Evolutionary conservation across 2,113 vertebrate species (phyloP).

Genomic region (Irena cyanogastra): DNA sequence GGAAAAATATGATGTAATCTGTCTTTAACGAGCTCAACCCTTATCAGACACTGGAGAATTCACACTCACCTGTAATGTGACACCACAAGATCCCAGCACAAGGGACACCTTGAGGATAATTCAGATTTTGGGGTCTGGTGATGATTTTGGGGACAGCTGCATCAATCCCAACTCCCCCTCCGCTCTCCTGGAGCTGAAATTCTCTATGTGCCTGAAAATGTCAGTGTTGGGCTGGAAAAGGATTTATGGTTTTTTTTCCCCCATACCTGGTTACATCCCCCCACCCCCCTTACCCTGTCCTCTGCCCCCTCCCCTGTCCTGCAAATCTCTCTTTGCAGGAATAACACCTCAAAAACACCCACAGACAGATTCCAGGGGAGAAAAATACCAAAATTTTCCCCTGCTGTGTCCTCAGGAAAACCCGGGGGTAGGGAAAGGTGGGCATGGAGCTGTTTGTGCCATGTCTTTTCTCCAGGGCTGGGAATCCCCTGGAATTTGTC

Average conservation of each 20-base stretch:
- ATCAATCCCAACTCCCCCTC: not conserved
- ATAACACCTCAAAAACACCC: fast-evolving
- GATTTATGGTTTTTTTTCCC: not conserved
- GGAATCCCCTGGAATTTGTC: not conserved
- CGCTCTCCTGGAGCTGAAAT: not conserved
- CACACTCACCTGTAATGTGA: not conserved
- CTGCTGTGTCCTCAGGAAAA: not conserved
- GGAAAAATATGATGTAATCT: not conserved
- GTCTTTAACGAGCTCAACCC: not conserved
- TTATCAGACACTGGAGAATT: not conserved
- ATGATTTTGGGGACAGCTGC: not conserved
- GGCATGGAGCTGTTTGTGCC: not conserved
- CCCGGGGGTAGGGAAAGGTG: not conserved
- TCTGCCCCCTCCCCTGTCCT: not conserved
- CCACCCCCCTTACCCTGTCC: not conserved
- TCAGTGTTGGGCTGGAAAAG: not conserved
- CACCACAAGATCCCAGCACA: not conserved
- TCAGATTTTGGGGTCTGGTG: not conserved
- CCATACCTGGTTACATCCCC: too few species aligned
- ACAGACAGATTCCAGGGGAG: fast-evolving
- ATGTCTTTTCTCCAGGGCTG: not conserved
- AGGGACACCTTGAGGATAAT: not conserved
- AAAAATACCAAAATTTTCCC: not conserved
- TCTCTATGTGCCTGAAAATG: fast-evolving
- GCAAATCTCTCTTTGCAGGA: not conserved